These are phyloP conservation scores for Aphidius gifuensis DNA, from an alignment of 1,140 invertebrate genomes.

Conservation along the genomic window DNA sequence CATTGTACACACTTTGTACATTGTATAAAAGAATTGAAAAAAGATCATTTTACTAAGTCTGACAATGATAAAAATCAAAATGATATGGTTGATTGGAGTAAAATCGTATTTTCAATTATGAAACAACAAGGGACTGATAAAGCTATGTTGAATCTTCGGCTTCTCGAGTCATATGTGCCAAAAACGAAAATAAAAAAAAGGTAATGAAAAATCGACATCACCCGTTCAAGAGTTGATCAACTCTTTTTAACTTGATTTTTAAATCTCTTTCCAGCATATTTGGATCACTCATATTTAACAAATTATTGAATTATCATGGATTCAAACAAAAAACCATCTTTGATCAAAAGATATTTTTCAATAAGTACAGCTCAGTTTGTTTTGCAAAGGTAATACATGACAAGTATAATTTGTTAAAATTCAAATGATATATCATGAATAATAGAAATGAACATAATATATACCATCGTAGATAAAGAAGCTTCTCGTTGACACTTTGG, in stretches of 20 bases:
- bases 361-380: constrained; percentile 43
- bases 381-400: constrained; percentile 40
- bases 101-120: constrained; percentile 38
- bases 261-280: constrained; percentile 42
- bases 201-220: constrained; percentile 28
- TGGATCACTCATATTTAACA: constrained; percentile 49
- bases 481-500: constrained; percentile 32
- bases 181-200: constrained; percentile 39
- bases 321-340: constrained; percentile 41
- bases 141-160: constrained; percentile 39
- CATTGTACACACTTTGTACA: constrained; percentile 29
- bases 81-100: constrained; percentile 40
- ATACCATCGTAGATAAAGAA: too few relatives aligned
- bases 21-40: constrained; percentile 32
- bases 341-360: constrained; percentile 28
- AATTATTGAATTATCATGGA: constrained; percentile 45
- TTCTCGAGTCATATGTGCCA: constrained; percentile 38
- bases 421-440: too few relatives aligned
- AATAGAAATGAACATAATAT: too few relatives aligned
- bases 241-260: constrained; percentile 20
- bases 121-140: constrained; percentile 38
- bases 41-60: too few relatives aligned
- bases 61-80: neutral
- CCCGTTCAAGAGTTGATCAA: neutral
- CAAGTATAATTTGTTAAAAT: too few relatives aligned